Percentiles rank a stretch among this genome's conserved stretches.
phyloP scores from a whole-genome alignment of 2,888 invertebrate genomes.

The Nezara viridula region DNA sequence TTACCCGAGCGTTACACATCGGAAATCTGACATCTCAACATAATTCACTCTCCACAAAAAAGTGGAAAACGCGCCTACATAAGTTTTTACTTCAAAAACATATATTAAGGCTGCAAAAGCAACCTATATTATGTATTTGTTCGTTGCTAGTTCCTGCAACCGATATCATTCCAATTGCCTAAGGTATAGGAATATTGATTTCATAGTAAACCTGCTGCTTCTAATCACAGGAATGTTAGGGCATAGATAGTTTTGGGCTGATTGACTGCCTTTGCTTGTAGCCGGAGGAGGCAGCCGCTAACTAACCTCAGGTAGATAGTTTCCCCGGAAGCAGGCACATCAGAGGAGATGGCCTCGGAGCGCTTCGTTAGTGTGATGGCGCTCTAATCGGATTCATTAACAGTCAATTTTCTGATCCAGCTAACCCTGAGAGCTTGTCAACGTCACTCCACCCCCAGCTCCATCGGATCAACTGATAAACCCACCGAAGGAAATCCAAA shows the following conservation, averaged over 20 bases:
- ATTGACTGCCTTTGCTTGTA: neutral
- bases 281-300: neutral
- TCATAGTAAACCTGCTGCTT: neutral
- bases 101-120: too few species aligned
- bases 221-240: neutral
- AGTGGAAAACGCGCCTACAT: too few species aligned
- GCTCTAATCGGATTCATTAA: slow-evolving; percentile 45
- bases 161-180: too few species aligned
- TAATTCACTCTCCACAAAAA: too few species aligned
- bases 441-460: neutral
- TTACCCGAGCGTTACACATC: too few species aligned
- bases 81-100: too few species aligned
- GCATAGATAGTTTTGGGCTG: neutral
- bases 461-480: neutral
- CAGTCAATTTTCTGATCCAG: slow-evolving; percentile 48
- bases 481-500: neutral
- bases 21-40: too few species aligned
- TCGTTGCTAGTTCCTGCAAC: too few species aligned
- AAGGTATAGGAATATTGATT: neutral
- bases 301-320: slow-evolving; percentile 10
- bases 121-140: too few species aligned
- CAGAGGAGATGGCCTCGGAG: neutral
- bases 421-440: slow-evolving; percentile 22
- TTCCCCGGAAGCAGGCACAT: neutral
- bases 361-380: slow-evolving; percentile 36